These are phyloP conservation scores for Babylonia areolata DNA, from an alignment of 1,140 invertebrate genomes.

Conservation along the genomic window DNA sequence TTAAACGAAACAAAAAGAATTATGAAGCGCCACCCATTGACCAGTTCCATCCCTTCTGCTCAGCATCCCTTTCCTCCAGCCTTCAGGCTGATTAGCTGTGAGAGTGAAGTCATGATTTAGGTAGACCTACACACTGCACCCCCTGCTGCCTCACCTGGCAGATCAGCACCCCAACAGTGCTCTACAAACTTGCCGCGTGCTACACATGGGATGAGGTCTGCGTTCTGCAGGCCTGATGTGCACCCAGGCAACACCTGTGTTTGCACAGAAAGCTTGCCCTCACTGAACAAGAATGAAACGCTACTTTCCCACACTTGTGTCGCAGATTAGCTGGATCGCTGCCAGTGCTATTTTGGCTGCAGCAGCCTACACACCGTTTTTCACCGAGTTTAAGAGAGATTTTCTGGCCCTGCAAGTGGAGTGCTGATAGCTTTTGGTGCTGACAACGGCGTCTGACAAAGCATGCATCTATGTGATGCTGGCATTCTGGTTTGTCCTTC, in stretches of 20 bases:
- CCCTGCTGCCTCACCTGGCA: not conserved
- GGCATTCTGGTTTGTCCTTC: not conserved
- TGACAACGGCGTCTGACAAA: not conserved
- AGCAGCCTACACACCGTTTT: conserved; percentile 9
- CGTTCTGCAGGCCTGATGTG: not conserved
- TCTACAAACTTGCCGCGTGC: not conserved
- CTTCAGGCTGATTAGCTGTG: too few relatives aligned
- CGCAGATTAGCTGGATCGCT: conserved; percentile 11
- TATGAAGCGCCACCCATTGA: too few relatives aligned
- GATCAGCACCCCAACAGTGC: not conserved
- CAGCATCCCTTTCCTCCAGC: too few relatives aligned
- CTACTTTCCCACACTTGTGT: conserved; percentile 29
- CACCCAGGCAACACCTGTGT: conserved; percentile 15
- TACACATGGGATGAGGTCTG: not conserved
- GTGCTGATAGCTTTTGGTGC: not conserved
- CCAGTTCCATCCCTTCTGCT: too few relatives aligned
- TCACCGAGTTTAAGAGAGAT: not conserved
- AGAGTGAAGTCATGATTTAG: too few relatives aligned
- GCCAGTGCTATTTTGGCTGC: conserved; percentile 31
- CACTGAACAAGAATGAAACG: conserved; percentile 30
- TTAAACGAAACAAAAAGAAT: too few relatives aligned
- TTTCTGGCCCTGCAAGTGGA: not conserved
- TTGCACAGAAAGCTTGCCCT: conserved; percentile 7
- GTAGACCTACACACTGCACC: too few relatives aligned
- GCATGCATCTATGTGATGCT: not conserved